These are phyloP conservation scores for Collichthys lucidus DNA, from an alignment of 2,113 vertebrate species.

Conservation along the genomic window DNA sequence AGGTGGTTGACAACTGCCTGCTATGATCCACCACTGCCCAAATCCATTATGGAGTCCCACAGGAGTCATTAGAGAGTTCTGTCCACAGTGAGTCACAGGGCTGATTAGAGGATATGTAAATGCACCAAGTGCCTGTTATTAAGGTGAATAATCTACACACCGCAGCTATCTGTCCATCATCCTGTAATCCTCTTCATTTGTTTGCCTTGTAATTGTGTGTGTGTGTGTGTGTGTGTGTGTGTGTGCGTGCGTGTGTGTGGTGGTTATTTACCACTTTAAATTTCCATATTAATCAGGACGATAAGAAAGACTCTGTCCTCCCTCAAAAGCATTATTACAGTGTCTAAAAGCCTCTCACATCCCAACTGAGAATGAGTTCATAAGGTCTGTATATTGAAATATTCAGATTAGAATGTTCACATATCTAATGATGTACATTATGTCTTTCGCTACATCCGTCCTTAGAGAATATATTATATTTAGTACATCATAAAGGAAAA, in stretches of 20 bases:
- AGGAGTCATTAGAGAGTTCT: conserved; percentile 46
- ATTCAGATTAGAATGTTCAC: background rate
- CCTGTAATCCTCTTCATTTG: conserved; percentile 9
- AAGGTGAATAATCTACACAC: conserved; percentile 23
- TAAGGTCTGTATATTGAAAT: background rate
- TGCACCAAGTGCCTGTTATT: conserved; percentile 18
- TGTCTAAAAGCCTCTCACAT: no score
- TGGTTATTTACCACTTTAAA: background rate
- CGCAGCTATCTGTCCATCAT: conserved; percentile 25
- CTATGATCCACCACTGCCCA: conserved; percentile 32
- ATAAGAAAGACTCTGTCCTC: background rate
- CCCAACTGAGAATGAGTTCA: no score
- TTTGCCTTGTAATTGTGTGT: background rate
- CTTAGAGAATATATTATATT: background rate
- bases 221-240: conserved; percentile 11
- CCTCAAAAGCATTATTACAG: background rate
- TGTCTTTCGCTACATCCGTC: background rate
- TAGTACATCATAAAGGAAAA: background rate
- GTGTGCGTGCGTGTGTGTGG: conserved; percentile 1
- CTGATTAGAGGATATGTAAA: conserved; percentile 59
- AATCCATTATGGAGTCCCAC: conserved; percentile 51
- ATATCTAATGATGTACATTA: background rate
- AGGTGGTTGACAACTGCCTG: conserved; percentile 37
- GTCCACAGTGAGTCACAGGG: conserved; percentile 20
- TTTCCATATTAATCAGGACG: conserved; percentile 15